Conservation (phyloP, 2,888 invertebrate species). For the Platynereis dumerilii region DNA sequence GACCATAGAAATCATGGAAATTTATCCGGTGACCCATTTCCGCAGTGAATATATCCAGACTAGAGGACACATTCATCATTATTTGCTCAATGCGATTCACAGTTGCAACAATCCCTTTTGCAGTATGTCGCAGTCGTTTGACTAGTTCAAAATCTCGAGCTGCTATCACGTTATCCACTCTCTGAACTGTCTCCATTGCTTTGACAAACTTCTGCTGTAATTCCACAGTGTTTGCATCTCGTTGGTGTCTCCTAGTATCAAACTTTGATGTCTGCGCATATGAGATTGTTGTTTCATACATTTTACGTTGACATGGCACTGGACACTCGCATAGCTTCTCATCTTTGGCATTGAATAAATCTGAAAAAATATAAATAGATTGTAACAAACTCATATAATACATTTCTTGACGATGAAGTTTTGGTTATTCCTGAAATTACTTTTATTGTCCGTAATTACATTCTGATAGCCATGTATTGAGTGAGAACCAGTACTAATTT, state of each 20-base stretch:
- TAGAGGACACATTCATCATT: slow-evolving; percentile 11
- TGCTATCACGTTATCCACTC: slow-evolving; percentile 5
- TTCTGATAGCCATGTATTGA: not conserved
- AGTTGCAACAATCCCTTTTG: not conserved
- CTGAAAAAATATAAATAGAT: slow-evolving; percentile 26
- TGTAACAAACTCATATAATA: not conserved
- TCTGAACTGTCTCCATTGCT: slow-evolving; percentile 16
- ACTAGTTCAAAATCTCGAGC: slow-evolving; percentile 3
- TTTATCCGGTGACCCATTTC: slow-evolving; percentile 4
- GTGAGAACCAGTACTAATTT: too few relatives aligned
- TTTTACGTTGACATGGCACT: slow-evolving; percentile 44
- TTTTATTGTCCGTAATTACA: not conserved
- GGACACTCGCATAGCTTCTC: slow-evolving; percentile 44
- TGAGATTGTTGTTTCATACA: slow-evolving; percentile 48
- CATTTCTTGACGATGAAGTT: not conserved
- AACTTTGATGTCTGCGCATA: slow-evolving; percentile 47
- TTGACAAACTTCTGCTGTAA: not conserved
- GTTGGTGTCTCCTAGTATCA: slow-evolving; percentile 28
- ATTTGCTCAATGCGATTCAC: slow-evolving; percentile 10
- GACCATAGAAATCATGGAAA: slow-evolving; percentile 17
- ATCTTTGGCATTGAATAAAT: slow-evolving; percentile 20
- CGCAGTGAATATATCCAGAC: not conserved
- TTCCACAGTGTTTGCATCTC: not conserved
- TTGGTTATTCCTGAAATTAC: not conserved
- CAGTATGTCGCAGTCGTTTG: not conserved